Evolutionary conservation across 2,113 vertebrate genomes (phyloP), one percentile per base, ranked within the genome.

Genomic region (Spizaetus ornatus): DNA sequence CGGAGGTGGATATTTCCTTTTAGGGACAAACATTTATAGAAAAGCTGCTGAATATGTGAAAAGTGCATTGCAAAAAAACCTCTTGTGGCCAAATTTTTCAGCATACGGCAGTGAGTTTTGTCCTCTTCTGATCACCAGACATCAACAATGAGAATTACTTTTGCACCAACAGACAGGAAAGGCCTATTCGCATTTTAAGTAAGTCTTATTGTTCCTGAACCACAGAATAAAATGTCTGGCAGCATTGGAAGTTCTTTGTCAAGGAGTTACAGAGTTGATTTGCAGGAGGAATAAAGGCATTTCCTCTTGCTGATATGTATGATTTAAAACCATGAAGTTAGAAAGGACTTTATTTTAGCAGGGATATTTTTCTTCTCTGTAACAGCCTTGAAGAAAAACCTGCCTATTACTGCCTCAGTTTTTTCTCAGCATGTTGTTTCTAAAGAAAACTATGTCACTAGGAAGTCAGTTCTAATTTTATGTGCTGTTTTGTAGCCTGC

Each of bases 401-500:
- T 94, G 62, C 62, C 53, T 86, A 73, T 86, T 94, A 73, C 91
- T 88, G 86, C 76, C 78, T 94, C 72, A 70, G 69, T 82, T 97
- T 96, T 90, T 88, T 78, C 94, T 87, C 93, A 93, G 45, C 47
- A 72, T 77, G 78, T 83, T 9, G 18, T 95, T 95, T 95, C 92
- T 94, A 93, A 97, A 97, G 94, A 95, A 97, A 97, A 90, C 84
- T 82, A 55, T 95, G 65, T 94, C 94, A 86, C 91, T 94, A 69
- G 88, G 88, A 97, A 95, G 82, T 96, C 82, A 71, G 53, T 90
- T 95, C 97, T 97, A 97, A 96, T 97, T 97, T 97, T 96, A 94
- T 90, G 89, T 74, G 61, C 79, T 52, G 85, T 84, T 95, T 95
- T 93, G 67, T 93, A 95, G 90, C 71, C 70, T 97, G 93, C 85